Base-by-base conservation (phyloP, 2,888 invertebrate genomes). In the Acrobasis repandana region DNA sequence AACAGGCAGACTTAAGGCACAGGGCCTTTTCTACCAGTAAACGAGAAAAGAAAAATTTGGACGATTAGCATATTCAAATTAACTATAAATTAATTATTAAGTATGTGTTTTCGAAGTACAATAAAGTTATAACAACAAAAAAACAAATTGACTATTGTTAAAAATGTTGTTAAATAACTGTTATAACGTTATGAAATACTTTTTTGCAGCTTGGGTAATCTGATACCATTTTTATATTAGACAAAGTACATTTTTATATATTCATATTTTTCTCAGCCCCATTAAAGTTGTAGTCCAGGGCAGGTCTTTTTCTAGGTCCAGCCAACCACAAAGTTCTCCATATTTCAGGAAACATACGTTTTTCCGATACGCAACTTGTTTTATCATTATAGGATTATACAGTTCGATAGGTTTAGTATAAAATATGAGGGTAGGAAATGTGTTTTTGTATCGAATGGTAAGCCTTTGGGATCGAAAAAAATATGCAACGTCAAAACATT, bases 271-370 rank as follows among this genome's bases (percentile, higher is more conserved):
- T 14, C 3, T 14, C 0, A 0, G 43, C n/a, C 43, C 43, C 43
- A 1, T 10, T 43, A 1, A n/a, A 43, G 14, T 43, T 1, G 2
- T 4, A 14, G 43, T n/a, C n/a, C 43, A 4, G 43, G 43, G 43
- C 14, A 43, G 14, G 43, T 3, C 9, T 6, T 14, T 14, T 10
- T 14, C 11, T 43, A 43, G 43, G n/a, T 43, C 43, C n/a, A 43
- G 43, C 5, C 43, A 0, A 43, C 43, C 6, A 72, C 75, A 77
- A 79, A 75, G 76, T 79, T 67, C 28, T 58, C 28, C 67, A 66
- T 70, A 68, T 72, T 69, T 70, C n/a, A 11, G 58, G 36, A 60
- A 61, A 62, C 61, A 58, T 56, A 60, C 56, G 54, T 51, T 63
- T 61, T 61, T 54, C 64, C 61, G 63, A 66, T 64, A 65, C 63